These are phyloP conservation scores for Sinhomidia bicolor DNA, from an alignment of 2,888 invertebrate genomes.

Conservation along the genomic window DNA sequence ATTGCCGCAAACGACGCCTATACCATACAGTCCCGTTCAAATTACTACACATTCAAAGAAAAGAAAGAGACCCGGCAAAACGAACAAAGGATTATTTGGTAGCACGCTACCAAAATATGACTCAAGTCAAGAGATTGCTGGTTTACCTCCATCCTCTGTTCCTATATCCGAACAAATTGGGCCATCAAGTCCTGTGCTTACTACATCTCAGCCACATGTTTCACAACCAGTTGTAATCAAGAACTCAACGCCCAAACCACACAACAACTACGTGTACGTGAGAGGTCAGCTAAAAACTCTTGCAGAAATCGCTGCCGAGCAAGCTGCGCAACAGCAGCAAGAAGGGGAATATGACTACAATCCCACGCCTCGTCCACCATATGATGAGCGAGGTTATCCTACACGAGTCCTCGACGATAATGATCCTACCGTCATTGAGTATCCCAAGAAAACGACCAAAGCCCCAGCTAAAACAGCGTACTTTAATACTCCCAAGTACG, in stretches of 20 bases:
- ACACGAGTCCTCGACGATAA: conserved; percentile 77
- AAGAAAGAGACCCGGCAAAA: conserved; percentile 75
- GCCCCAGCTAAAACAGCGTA: conserved; percentile 76
- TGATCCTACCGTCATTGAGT: conserved; percentile 57
- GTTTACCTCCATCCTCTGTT: conserved; percentile 51
- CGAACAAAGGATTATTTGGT: conserved; percentile 72
- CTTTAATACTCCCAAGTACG: conserved; percentile 78
- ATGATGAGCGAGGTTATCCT: conserved; percentile 79
- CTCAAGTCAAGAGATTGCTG: conserved; percentile 70
- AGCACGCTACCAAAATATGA: conserved; percentile 63
- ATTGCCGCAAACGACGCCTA: conserved; percentile 68
- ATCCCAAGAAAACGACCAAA: conserved; percentile 75
- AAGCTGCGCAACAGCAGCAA: conserved; percentile 66
- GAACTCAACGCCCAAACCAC: conserved; percentile 77
- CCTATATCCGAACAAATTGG: conserved; percentile 58
- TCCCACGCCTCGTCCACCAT: conserved; percentile 78
- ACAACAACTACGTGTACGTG: conserved; percentile 78
- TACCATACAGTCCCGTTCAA: conserved; percentile 45
- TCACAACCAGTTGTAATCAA: conserved; percentile 63
- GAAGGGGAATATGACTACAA: conserved; percentile 72
- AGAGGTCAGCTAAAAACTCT: conserved; percentile 79
- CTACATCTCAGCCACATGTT: conserved; percentile 58
- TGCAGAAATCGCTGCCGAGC: conserved; percentile 77
- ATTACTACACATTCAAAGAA: conserved; percentile 73
- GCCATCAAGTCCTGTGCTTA: conserved; percentile 60